Evolutionary conservation across 1,140 invertebrate genomes (phyloP).

Genomic region (Bombus haemorrhoidalis): DNA sequence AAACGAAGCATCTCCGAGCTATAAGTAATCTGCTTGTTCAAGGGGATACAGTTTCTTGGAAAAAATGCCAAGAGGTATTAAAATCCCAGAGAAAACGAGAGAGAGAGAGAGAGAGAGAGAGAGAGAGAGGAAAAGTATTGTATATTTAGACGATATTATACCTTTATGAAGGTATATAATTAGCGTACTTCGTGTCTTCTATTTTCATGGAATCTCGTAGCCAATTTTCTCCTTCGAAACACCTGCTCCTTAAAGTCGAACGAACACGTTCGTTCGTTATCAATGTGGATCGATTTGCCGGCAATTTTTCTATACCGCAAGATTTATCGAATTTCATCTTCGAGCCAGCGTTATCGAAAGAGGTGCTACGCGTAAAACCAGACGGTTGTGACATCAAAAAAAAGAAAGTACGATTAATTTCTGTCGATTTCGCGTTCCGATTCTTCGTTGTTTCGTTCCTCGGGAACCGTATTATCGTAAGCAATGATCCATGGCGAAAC

Average conservation of each 20-base stretch:
- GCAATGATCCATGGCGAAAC: constrained; percentile 2
- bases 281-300: background rate
- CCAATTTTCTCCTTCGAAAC: constrained; percentile 1
- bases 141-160: background rate
- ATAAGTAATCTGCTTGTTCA: background rate
- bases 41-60: background rate
- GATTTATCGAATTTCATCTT: background rate
- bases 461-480: background rate
- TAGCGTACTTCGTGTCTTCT: background rate
- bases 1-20: background rate
- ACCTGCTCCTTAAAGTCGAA: background rate
- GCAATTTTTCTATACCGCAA: background rate
- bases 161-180: background rate
- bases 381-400: background rate
- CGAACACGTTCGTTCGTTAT: background rate
- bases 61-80: background rate
- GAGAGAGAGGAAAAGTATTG: background rate
- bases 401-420: background rate
- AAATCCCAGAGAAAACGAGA: too few relatives aligned
- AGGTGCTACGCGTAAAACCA: too few relatives aligned
- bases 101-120: too few relatives aligned
- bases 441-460: background rate
- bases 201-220: background rate
- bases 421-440: background rate
- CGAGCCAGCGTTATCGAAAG: too few relatives aligned